phyloP scores from a whole-genome alignment of 2,113 vertebrate species.

The Peromyscus leucopus region DNA sequence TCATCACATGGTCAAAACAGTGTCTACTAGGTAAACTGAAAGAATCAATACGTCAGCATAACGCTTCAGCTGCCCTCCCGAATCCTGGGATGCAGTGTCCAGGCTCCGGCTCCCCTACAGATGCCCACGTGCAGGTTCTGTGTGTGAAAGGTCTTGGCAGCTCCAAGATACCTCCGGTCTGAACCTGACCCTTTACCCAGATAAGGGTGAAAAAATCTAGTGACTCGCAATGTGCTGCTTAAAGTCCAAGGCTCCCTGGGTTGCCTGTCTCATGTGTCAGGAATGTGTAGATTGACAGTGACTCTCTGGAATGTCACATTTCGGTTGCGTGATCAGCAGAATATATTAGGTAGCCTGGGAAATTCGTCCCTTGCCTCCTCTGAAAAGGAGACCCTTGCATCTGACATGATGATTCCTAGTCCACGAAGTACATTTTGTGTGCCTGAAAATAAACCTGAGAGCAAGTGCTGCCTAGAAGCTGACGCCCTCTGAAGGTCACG shows the following conservation, averaged over 20 bases:
- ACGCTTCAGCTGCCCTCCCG: not conserved
- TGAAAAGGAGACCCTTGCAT: not conserved
- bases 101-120: not conserved
- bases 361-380: not conserved
- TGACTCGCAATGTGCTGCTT: not conserved
- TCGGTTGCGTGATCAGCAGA: not conserved
- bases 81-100: conserved; percentile 16
- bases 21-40: conserved; percentile 33
- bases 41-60: not conserved
- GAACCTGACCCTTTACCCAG: conserved; percentile 19
- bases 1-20: conserved; percentile 25
- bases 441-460: not conserved
- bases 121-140: not conserved
- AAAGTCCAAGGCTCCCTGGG: not conserved
- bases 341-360: not conserved
- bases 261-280: not conserved
- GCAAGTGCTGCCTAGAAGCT: not conserved
- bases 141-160: not conserved
- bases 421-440: not conserved
- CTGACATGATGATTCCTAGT: not conserved
- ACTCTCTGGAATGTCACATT: not conserved
- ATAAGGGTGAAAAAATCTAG: not conserved
- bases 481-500: not conserved
- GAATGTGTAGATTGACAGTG: not conserved
- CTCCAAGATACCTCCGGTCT: not conserved